Base-by-base conservation (phyloP, 2,888 invertebrate species). In the Colletes collaris region DNA sequence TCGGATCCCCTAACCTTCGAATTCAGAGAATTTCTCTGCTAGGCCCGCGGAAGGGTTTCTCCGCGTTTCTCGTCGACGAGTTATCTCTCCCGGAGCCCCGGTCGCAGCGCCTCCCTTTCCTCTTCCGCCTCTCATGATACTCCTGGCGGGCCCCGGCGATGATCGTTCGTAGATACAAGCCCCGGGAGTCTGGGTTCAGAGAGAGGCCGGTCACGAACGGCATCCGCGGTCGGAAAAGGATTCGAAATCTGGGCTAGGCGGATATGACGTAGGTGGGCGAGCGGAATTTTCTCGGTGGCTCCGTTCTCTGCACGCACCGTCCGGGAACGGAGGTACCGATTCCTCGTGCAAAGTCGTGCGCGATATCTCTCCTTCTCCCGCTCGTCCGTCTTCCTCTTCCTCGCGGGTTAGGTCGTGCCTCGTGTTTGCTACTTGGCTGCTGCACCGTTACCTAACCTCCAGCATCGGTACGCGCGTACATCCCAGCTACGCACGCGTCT, bases 401-500 rank as follows among this genome's bases (percentile, higher is more conserved):
- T 49, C 82, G 75, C 84, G 81, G 80, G 81, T 86, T 85, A 81
- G 83, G 87, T 88, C 87, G 89, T 4, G 85, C 89, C 87, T 86
- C 89, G 90, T 90, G 90, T 90, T 91, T 89, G 88, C 90, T 88
- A 89, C 90, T 89, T 89, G 88, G 87, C 87, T 88, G 87, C 87
- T 84, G 87, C 82, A 92, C 92, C 92, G 92, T 92, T 92, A 92
- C 86, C 92, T 92, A 91, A 91, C 91, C 91, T 91, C 88, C 83
- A 79, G 76, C 87, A 79, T 73, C 76, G 74, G 73, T 74, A 87
- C 78, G 77, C 79, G 74, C 50, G 85, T 78, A 73, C 69, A 52
- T 75, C 69, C 53, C 77, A 69, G 66, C 70, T 64, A 81, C 81
- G 83, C 81, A 80, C 82, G 81, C 78, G 82, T 77, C 83, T 62